Base-by-base conservation (phyloP, 2,888 invertebrate genomes). In the Aleiodes leptofemur region DNA sequence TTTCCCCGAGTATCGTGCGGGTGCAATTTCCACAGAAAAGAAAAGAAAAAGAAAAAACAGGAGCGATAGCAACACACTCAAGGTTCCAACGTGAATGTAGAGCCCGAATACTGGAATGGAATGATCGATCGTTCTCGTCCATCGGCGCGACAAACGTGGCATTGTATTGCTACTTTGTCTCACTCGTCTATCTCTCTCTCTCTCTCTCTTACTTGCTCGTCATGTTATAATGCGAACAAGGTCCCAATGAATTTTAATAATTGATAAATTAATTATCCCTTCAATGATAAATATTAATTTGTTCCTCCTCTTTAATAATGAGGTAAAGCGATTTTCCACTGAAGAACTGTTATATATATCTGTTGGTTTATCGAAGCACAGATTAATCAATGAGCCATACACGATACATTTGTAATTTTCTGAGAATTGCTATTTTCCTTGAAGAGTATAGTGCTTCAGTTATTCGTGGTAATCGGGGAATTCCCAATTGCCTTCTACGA, bases 71-170 rank as follows among this genome's bases (percentile, higher is more conserved):
- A n/a, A 59, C 13, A 57, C 68, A 50, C 29, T 53, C 51, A 69
- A 69, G 53, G 53, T 53, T 69, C 53, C 29, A 53, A 34, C 50
- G 31, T 11, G 53, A 69, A 69, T 69, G 69, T 69, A 69, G 13
- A 69, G 51, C 69, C 53, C 13, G 31, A 53, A 53, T 34, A 69
- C 53, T 53, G 51, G 31, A 69, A 69, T 53, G 53, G 29, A 69
- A 69, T 69, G 69, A 69, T 69, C 69, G 53, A 69, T 69, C 51
- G 69, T 48, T 48, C 48, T 16, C 66, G 66, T 66, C 66, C 48
- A 64, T 64, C 64, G 68, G 51, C 68, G 68, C 68, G 68, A 68
- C 68, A 68, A 64, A 31, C 53, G 51, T 68, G 69, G 66, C 23
- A 50, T 43, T 50, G 66, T 50, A 66, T 66, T 64, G 50, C 38